These are phyloP conservation scores for Ptilonorhynchus violaceus DNA, from an alignment of 2,113 vertebrate genomes.

Conservation along the genomic window DNA sequence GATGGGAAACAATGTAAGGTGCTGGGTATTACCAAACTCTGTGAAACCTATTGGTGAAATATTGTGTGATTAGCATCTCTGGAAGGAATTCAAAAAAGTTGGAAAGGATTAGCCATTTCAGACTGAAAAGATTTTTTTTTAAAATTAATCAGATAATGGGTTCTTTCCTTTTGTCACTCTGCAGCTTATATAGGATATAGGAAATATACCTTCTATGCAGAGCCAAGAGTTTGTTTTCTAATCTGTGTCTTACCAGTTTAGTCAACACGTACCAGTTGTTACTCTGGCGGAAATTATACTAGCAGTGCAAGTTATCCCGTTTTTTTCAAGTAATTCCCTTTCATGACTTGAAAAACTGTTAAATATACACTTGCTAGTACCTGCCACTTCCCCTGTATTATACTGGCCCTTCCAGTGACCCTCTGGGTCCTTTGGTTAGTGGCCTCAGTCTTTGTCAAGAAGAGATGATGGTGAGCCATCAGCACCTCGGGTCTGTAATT, in stretches of 20 bases:
- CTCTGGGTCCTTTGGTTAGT: neutral
- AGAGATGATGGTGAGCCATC: neutral
- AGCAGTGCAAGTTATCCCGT: neutral
- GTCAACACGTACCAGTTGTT: neutral
- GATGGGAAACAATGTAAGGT: neutral
- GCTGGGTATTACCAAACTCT: neutral
- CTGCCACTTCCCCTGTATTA: neutral
- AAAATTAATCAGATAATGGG: neutral
- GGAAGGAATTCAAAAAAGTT: neutral
- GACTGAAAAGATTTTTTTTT: neutral
- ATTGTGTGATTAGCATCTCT: neutral
- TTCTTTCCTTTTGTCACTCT: neutral
- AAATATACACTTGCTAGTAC: accelerated
- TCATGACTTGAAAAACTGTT: neutral
- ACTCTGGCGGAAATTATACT: neutral
- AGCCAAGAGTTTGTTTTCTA: neutral
- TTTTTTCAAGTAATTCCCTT: neutral
- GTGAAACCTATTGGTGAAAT: neutral
- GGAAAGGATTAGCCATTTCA: neutral
- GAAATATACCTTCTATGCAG: neutral
- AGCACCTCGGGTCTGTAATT: neutral
- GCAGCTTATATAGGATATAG: neutral
- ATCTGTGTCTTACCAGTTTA: neutral
- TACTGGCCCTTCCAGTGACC: neutral
- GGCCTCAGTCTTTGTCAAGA: neutral